These are phyloP conservation scores for Antennarius striatus DNA, from an alignment of 2,113 vertebrate species.

Conservation along the genomic window DNA sequence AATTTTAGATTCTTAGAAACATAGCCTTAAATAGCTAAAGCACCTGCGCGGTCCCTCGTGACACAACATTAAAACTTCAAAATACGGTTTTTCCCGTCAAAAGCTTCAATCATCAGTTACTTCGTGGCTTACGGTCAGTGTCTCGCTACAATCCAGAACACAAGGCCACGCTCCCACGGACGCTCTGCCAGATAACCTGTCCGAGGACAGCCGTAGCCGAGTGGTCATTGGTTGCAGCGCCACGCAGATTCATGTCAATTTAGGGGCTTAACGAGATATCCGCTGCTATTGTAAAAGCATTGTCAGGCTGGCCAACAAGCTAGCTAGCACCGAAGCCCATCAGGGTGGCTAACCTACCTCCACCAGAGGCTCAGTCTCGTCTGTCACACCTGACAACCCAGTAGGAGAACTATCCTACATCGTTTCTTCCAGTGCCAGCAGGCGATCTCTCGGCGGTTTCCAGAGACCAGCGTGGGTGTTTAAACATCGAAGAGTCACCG, in stretches of 20 bases:
- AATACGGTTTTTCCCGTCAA: no score
- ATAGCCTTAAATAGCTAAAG: no score
- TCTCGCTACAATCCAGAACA: not conserved
- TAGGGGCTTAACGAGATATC: not conserved
- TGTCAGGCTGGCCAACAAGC: not conserved
- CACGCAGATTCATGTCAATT: rapidly evolving
- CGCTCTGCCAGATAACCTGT: conserved; percentile 22
- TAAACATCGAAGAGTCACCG: not conserved
- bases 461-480: not conserved
- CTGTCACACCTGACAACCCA: conserved; percentile 44
- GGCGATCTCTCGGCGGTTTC: not conserved
- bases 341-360: conserved; percentile 49
- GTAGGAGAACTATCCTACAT: conserved; percentile 14
- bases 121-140: not conserved
- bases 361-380: conserved; percentile 32
- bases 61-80: no score
- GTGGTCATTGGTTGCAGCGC: not conserved
- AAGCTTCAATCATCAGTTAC: no score
- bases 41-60: no score
- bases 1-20: no score
- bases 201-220: not conserved
- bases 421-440: not conserved
- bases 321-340: conserved; percentile 31
- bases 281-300: not conserved
- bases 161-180: not conserved